A percentile compares a stretch with the other conserved stretches of the same genome.
phyloP scores from a whole-genome alignment of 2,888 invertebrate species.

The Zelleria hepariella region DNA sequence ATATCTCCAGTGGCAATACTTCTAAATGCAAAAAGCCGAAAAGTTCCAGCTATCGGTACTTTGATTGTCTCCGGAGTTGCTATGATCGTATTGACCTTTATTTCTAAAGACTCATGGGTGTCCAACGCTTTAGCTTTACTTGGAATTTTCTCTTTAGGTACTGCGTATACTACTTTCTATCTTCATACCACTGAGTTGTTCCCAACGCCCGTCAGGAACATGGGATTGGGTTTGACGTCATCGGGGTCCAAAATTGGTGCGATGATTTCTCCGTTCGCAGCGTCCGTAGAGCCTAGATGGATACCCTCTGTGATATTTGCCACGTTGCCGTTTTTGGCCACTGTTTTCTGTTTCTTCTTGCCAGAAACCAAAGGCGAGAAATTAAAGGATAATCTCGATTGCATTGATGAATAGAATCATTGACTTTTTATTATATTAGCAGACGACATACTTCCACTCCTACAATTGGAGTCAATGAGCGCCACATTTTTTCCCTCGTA shows the following conservation, averaged over 20 bases:
- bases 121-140: constrained; percentile 24
- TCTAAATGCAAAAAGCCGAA: constrained; percentile 29
- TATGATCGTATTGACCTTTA: constrained; percentile 27
- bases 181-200: constrained; percentile 38
- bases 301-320: constrained; percentile 34
- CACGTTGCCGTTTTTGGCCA: constrained; percentile 29
- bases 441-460: too few species aligned
- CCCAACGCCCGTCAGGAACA: constrained; percentile 42
- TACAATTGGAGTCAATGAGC: too few species aligned
- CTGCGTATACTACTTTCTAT: constrained; percentile 26
- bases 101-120: constrained; percentile 24
- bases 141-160: constrained; percentile 21
- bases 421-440: too few species aligned
- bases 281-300: constrained; percentile 32
- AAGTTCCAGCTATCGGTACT: constrained; percentile 19
- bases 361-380: constrained; percentile 43
- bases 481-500: too few species aligned
- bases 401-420: not conserved
- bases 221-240: constrained; percentile 33
- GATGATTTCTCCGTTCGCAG: constrained; percentile 39
- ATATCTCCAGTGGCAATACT: constrained; percentile 22
- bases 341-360: constrained; percentile 27
- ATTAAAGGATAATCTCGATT: constrained; percentile 32
- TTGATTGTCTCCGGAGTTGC: constrained; percentile 19
- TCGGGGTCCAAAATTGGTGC: constrained; percentile 36